Evolutionary conservation across 2,797 vertebrate genomes (phyloP), one percentile per base, ranked within the genome.

Genomic region (Smutsia temminckii): DNA sequence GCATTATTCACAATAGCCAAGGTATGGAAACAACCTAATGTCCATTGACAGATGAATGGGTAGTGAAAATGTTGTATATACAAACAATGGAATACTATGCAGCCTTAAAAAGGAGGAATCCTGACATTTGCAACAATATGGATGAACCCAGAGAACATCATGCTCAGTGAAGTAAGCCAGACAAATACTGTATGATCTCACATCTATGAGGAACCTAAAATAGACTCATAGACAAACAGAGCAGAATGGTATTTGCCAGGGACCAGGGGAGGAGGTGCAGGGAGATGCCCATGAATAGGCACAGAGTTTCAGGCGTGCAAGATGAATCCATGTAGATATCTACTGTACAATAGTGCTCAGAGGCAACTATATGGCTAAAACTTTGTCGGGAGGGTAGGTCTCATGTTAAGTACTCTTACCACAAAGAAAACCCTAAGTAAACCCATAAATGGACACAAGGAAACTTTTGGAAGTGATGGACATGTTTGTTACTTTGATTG

Each of bases 1-100:
- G 37, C 4, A 3, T 21, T 23, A 4, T 7, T 25, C 40, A 40
- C 18, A 12, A 8, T 0, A 18, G 32, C 11, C 32, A 16, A 49
- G 29, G 32, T 25, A 34, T 13, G 16, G 29, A 34, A 14, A 46
- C 21, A 59, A 11, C 17, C 5, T 2, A 37, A 6, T 3, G 55
- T 42, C 66, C 49, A 0, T 0, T 0, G 20, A 71, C 11, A 46
- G 46, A 32, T 32, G 42, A 42, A 27, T 2, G 16, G 5, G 20
- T 25, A 18, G 20, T 18, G 59, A n/a, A n/a, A 68, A 32, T 0
- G 2, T 23, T 0, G 17, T 23, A 32, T n/a, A 34, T 4, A 1
- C 40, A 5, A 1, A 34, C 14, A 9, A 17, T 14, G 6, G 23
- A 29, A 29, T 27, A 16, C 18, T 17, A 49, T 21, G 59, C 32